Conservation (phyloP, 2,888 invertebrate genomes). For the Melanotus villosus region DNA sequence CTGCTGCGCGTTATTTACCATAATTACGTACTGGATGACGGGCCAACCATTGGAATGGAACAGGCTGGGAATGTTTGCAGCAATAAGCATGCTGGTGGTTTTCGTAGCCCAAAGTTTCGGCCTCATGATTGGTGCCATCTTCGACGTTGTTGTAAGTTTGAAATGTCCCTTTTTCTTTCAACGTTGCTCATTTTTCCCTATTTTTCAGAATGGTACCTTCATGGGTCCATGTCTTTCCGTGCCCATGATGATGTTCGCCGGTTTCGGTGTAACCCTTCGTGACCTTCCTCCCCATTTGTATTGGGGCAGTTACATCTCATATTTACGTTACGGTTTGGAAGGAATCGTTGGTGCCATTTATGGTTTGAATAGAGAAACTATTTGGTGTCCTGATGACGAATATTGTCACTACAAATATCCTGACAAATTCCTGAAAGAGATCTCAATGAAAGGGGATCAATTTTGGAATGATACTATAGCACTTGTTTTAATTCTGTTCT, state of each 20-base stretch:
- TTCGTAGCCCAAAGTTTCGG: conserved; percentile 95
- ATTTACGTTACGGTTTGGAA: conserved; percentile 91
- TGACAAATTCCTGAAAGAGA: conserved; percentile 83
- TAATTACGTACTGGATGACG: conserved; percentile 90
- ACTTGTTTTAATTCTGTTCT: conserved; percentile 77
- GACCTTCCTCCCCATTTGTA: conserved; percentile 89
- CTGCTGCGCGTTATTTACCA: conserved; percentile 79
- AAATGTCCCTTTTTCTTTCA: background rate
- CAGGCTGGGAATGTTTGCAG: conserved; percentile 89
- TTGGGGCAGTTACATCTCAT: conserved; percentile 95
- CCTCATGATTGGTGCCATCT: conserved; percentile 91
- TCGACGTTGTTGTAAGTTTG: conserved; percentile 83
- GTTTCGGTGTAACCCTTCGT: conserved; percentile 91
- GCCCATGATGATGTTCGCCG: conserved; percentile 97
- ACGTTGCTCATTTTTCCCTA: background rate
- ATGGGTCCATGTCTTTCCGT: conserved; percentile 92
- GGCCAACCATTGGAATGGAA: conserved; percentile 86
- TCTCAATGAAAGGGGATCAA: conserved; percentile 85
- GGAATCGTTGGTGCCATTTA: conserved; percentile 89
- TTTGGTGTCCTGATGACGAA: conserved; percentile 79
- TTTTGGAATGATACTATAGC: conserved; percentile 89
- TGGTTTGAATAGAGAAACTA: conserved; percentile 79
- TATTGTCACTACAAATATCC: conserved; percentile 92
- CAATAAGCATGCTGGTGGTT: conserved; percentile 85
- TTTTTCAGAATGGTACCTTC: conserved; percentile 90